Evolutionary conservation across 2,113 vertebrate genomes (phyloP).

Genomic region (Pangasianodon hypophthalmus): DNA sequence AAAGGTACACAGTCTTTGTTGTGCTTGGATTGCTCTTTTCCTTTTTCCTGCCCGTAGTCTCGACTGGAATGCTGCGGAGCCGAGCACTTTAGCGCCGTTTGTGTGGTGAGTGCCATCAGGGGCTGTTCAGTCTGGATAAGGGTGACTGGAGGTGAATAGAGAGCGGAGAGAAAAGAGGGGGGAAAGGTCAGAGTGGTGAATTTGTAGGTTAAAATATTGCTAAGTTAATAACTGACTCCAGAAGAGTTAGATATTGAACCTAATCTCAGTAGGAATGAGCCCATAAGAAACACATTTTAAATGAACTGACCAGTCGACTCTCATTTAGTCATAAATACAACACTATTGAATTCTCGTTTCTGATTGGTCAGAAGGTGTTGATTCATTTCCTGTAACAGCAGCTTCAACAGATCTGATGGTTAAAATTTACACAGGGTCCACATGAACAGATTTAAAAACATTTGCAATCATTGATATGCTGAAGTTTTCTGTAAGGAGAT

Average conservation of each 20-base stretch:
- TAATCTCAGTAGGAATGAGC: not conserved
- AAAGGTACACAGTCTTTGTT: constrained; percentile 45
- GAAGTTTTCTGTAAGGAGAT: not conserved
- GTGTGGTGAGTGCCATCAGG: not conserved
- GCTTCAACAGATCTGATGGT: not conserved
- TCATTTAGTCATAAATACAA: not conserved
- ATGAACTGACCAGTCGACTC: not conserved
- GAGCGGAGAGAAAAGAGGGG: not conserved
- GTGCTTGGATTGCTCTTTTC: constrained; percentile 52
- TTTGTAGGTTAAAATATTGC: not conserved
- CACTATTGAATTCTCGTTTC: not conserved
- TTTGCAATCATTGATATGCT: not conserved
- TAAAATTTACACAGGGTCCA: not conserved
- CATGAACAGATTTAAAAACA: not conserved
- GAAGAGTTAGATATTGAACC: not conserved
- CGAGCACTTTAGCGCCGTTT: constrained; percentile 10
- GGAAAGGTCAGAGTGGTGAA: not conserved
- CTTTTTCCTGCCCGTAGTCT: constrained; percentile 26
- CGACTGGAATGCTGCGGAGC: constrained; percentile 39
- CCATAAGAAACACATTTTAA: not conserved
- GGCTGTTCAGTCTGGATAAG: constrained; percentile 6
- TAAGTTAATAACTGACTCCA: not conserved
- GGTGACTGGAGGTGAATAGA: constrained; percentile 3
- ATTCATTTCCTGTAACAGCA: not conserved
- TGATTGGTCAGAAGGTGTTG: not conserved